Evolutionary conservation across 2,113 vertebrate genomes (phyloP).

Genomic region (Regulus satrapa): DNA sequence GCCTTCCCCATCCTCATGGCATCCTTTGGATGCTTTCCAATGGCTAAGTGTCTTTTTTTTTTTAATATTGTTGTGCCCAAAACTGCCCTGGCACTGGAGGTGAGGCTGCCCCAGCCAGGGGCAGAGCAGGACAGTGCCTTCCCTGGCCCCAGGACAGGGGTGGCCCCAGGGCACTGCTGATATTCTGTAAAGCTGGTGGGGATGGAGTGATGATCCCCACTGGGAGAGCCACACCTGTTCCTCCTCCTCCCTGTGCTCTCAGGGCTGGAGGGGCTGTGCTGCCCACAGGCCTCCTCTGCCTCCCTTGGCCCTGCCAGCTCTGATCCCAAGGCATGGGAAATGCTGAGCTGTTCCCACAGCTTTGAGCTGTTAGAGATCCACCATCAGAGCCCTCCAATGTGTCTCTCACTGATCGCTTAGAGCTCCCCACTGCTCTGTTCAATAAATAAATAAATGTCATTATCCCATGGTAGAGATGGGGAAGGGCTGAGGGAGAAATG

Average conservation of each 20-base stretch:
- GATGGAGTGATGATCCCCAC: not conserved
- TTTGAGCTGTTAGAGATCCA: not conserved
- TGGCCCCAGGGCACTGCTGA: not conserved
- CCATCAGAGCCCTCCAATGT: not conserved
- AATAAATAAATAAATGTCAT: not conserved
- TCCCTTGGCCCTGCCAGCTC: not conserved
- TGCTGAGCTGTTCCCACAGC: not conserved
- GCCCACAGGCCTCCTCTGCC: not conserved
- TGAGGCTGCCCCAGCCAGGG: not conserved
- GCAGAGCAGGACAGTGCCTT: not conserved
- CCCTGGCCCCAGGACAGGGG: not conserved
- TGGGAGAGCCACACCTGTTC: not conserved
- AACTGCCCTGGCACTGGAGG: not conserved
- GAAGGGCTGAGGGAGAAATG: not conserved
- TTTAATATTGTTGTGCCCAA: not conserved
- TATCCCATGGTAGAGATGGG: not conserved
- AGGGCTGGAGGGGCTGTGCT: not conserved
- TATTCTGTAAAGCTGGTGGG: not conserved
- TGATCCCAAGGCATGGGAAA: accelerated
- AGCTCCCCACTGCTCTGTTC: not conserved
- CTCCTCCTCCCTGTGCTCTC: not conserved
- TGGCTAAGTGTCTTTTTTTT: not conserved
- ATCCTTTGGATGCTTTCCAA: not conserved
- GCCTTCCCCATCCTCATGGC: not conserved
- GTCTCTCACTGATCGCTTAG: not conserved